These are phyloP conservation scores for Artemia franciscana DNA, from an alignment of 1,140 invertebrate species.

Conservation along the genomic window DNA sequence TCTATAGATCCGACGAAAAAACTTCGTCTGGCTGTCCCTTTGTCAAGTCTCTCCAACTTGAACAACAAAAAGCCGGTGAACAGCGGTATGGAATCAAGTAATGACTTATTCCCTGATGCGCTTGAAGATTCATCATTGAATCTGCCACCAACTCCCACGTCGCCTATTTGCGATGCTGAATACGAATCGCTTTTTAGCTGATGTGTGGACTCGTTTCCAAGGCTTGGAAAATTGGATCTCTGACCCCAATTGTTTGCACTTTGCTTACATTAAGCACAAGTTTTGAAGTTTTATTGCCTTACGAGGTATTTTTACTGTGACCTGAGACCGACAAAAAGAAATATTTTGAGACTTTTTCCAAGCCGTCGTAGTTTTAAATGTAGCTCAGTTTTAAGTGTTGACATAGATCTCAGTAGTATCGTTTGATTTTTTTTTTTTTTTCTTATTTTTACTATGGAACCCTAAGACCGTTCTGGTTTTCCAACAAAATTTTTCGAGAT, in stretches of 20 bases:
- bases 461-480: not conserved
- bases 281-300: not conserved
- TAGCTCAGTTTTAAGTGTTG: not conserved
- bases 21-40: not conserved
- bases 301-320: not conserved
- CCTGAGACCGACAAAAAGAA: not conserved
- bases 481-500: not conserved
- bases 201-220: not conserved
- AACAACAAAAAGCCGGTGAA: too few species aligned
- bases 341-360: not conserved
- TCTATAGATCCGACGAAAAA: not conserved
- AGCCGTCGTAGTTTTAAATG: not conserved
- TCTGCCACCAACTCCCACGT: not conserved
- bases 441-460: not conserved
- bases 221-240: not conserved
- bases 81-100: not conserved
- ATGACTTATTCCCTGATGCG: not conserved
- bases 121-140: not conserved
- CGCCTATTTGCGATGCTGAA: not conserved
- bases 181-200: not conserved
- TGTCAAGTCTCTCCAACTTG: not conserved
- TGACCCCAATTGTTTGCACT: too few species aligned
- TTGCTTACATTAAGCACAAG: not conserved
- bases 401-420: not conserved
- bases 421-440: not conserved